phyloP scores from a whole-genome alignment of 2,113 vertebrate species.

The Podarcis muralis region DNA sequence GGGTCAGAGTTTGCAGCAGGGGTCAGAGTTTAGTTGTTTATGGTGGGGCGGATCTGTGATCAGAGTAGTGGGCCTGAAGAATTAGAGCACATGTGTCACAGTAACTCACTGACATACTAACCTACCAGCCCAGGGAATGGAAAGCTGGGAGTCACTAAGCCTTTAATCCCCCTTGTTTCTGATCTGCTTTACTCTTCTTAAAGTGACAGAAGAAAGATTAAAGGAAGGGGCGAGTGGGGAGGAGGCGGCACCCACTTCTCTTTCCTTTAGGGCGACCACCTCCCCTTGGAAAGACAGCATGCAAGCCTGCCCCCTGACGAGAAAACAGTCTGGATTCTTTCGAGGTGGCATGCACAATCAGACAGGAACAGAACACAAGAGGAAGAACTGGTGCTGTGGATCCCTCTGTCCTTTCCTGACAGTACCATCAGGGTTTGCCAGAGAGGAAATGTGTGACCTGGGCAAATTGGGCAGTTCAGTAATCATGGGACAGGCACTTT shows the following conservation, averaged over 20 bases:
- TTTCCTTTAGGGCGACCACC: background rate
- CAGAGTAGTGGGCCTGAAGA: background rate
- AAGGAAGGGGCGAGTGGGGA: rapidly evolving
- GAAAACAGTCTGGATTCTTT: background rate
- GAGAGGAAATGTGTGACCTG: too few species aligned
- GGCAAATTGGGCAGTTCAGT: background rate
- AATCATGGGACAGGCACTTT: background rate
- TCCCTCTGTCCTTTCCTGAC: background rate
- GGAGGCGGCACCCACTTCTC: background rate
- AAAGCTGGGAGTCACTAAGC: slow-evolving; percentile 54
- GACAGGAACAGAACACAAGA: background rate
- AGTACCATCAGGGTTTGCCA: background rate
- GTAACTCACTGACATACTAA: slow-evolving; percentile 88
- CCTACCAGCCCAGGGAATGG: slow-evolving; percentile 71
- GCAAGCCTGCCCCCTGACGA: background rate
- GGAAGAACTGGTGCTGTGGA: rapidly evolving
- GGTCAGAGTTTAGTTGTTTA: background rate
- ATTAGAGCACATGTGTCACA: slow-evolving; percentile 39
- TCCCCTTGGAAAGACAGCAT: background rate
- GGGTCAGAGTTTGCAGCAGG: background rate
- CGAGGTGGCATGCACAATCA: background rate
- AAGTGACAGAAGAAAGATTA: slow-evolving; percentile 38
- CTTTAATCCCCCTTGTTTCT: slow-evolving; percentile 71
- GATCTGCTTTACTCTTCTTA: slow-evolving; percentile 57
- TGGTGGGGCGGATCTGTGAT: background rate